A percentile compares a stretch with the other conserved stretches of the same genome.
Conservation (phyloP, 2,797 vertebrate species). For the Malurus splendens region DNA sequence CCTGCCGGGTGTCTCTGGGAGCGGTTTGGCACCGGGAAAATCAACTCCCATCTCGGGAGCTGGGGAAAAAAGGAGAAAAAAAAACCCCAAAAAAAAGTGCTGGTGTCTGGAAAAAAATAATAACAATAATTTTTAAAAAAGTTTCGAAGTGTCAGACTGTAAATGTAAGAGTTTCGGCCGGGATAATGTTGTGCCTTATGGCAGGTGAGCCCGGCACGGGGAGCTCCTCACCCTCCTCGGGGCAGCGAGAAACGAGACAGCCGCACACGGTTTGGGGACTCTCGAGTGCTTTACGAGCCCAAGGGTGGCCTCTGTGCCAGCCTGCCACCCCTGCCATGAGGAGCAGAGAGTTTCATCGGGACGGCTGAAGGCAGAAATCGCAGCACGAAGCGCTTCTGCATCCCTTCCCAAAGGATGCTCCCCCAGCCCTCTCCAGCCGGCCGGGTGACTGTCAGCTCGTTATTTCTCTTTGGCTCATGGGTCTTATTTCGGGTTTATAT, state of each 20-base stretch:
- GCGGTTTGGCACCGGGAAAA: slow-evolving; percentile 14
- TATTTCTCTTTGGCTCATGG: background rate
- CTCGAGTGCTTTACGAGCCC: background rate
- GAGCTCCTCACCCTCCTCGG: background rate
- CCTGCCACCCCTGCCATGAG: background rate
- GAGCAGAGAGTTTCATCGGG: background rate
- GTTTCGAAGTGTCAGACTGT: background rate
- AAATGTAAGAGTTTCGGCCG: background rate
- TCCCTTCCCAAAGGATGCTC: background rate
- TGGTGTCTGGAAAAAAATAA: background rate
- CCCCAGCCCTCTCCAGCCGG: background rate
- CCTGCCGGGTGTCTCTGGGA: slow-evolving; percentile 13
- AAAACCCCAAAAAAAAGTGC: background rate
- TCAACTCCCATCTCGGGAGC: background rate
- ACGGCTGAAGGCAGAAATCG: background rate
- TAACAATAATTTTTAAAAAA: background rate
- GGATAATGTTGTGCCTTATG: background rate
- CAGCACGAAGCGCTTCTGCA: background rate
- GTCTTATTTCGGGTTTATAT: background rate
- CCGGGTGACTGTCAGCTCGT: background rate
- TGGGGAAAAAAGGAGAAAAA: too few species aligned
- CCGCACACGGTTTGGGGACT: background rate
- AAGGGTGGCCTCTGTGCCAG: background rate
- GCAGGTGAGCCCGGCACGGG: background rate
- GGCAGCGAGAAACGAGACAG: background rate